Conservation (phyloP, 2,797 vertebrate species). For the Amphiprion clarkii region DNA sequence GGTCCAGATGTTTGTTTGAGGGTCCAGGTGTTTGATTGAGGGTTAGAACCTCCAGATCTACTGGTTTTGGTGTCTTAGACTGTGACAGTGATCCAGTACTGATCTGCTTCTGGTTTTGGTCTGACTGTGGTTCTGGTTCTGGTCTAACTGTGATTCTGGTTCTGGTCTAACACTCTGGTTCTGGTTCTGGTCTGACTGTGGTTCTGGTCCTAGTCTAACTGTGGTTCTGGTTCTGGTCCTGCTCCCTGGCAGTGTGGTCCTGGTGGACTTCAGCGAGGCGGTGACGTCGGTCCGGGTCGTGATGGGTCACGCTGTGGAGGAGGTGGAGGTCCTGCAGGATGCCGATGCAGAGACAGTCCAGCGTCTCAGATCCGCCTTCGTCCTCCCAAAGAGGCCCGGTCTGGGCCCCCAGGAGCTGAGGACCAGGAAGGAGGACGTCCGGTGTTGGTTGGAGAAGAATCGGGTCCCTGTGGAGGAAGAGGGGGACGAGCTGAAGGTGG, state of each 20-base stretch:
- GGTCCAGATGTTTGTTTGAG: no score
- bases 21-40: no score
- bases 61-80: no score
- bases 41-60: no score
- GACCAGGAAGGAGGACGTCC: constrained; percentile 77
- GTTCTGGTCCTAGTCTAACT: constrained; percentile 80
- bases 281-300: constrained; percentile 81
- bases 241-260: constrained; percentile 84
- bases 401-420: constrained; percentile 81
- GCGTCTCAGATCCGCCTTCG: constrained; percentile 80
- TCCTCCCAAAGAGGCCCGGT: constrained; percentile 39
- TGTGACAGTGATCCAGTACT: no score
- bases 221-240: neutral
- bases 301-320: constrained; percentile 90
- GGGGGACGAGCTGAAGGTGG: constrained; percentile 86
- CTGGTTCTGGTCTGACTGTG: constrained; percentile 78
- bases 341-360: constrained; percentile 70
- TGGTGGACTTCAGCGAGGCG: constrained; percentile 84
- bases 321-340: constrained; percentile 85
- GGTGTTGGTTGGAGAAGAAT: constrained; percentile 91
- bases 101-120: neutral
- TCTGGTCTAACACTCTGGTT: no score
- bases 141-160: neutral
- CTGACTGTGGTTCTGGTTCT: neutral
- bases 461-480: constrained; percentile 89